Evolutionary conservation across 2,113 vertebrate genomes (phyloP).

Genomic region (Periophthalmodon schlosseri): DNA sequence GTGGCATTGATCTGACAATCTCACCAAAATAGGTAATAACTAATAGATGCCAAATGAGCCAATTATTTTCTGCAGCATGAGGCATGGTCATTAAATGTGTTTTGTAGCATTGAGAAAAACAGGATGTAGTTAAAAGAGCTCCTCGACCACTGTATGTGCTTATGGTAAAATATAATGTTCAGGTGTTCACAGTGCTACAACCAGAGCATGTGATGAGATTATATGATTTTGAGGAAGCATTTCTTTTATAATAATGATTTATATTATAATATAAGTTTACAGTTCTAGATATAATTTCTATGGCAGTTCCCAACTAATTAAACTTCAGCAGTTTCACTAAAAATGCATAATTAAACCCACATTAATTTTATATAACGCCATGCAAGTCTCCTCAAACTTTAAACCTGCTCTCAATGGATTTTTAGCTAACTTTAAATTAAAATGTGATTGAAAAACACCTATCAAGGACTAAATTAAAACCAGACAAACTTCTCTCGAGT

Average conservation of each 20-base stretch:
- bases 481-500: conserved; percentile 34
- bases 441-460: conserved; percentile 12
- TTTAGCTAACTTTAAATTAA: conserved; percentile 38
- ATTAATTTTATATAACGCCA: neutral
- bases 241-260: neutral
- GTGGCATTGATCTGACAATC: no score
- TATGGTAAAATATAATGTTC: no score
- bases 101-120: no score
- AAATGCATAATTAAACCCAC: neutral
- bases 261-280: neutral
- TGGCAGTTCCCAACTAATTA: neutral
- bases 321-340: neutral
- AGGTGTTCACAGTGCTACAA: neutral
- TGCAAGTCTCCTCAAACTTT: neutral
- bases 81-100: no score
- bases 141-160: no score
- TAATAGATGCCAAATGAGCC: no score
- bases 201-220: neutral
- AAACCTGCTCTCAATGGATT: conserved; percentile 17
- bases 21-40: no score
- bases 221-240: neutral
- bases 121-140: no score
- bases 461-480: conserved; percentile 4
- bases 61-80: no score
- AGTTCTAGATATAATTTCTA: neutral